Evolutionary conservation across 2,888 invertebrate genomes (phyloP).

Genomic region (Ethmia dodecea): DNA sequence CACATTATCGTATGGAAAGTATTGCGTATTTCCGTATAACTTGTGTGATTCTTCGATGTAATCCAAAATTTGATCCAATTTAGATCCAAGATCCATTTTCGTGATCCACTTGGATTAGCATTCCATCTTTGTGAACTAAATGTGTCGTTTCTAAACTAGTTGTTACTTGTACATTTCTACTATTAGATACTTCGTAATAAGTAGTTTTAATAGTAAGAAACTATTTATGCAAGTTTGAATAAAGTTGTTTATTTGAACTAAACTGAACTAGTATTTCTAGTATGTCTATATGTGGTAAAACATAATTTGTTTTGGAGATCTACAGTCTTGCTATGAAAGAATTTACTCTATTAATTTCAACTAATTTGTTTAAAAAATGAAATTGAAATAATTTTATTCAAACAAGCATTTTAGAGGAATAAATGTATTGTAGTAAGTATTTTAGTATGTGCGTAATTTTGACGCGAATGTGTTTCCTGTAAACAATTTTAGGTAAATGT

Average conservation of each 20-base stretch:
- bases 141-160: slow-evolving; percentile 26
- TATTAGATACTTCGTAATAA: slow-evolving; percentile 47
- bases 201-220: too few species aligned
- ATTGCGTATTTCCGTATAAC: too few species aligned
- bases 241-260: slow-evolving; percentile 7
- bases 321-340: too few species aligned
- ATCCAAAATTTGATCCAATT: too few species aligned
- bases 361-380: background rate
- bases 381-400: slow-evolving; percentile 26
- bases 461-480: slow-evolving; percentile 51
- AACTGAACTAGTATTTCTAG: too few species aligned
- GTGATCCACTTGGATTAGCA: too few species aligned
- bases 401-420: slow-evolving; percentile 3
- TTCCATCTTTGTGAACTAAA: slow-evolving; percentile 9
- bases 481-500: slow-evolving; percentile 53
- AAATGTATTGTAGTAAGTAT: slow-evolving; percentile 35
- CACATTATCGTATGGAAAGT: too few species aligned
- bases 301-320: too few species aligned
- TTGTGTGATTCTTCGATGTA: too few species aligned
- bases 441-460: slow-evolving; percentile 48
- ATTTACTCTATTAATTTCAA: background rate
- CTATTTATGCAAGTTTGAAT: slow-evolving; percentile 26
- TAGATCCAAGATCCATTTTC: too few species aligned
- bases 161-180: slow-evolving; percentile 46
- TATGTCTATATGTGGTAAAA: too few species aligned